phyloP scores from a whole-genome alignment of 2,113 vertebrate species.

The Nanorana parkeri region DNA sequence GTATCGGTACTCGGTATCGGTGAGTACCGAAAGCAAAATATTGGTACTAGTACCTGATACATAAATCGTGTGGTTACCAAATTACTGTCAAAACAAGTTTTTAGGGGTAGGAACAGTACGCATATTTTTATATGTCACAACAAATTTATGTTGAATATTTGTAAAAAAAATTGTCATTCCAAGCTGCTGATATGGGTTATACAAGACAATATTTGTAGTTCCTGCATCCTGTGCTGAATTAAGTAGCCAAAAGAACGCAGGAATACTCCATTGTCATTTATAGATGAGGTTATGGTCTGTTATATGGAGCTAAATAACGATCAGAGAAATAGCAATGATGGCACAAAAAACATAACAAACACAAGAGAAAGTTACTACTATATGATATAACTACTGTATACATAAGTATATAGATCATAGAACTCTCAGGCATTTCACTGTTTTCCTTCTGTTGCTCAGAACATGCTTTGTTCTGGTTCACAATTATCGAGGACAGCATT shows the following conservation, averaged over 20 bases:
- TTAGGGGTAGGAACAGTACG: too few relatives aligned
- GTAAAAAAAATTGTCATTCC: neutral
- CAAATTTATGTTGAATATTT: neutral
- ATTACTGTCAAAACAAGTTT: too few relatives aligned
- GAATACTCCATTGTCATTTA: neutral
- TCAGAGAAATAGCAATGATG: neutral
- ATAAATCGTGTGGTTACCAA: too few relatives aligned
- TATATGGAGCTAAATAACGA: neutral
- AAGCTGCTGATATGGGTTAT: too few relatives aligned
- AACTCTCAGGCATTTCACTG: constrained; percentile 3
- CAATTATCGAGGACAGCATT: constrained; percentile 54
- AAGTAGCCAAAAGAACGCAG: neutral
- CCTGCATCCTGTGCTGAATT: neutral
- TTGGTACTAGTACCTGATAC: too few relatives aligned
- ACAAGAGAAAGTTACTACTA: neutral
- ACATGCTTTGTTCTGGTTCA: constrained; percentile 43
- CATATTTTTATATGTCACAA: too few relatives aligned
- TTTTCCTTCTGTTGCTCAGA: constrained; percentile 1
- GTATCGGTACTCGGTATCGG: too few relatives aligned
- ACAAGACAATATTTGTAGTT: neutral
- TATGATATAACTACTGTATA: neutral
- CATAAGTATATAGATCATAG: neutral
- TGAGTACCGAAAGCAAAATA: too few relatives aligned
- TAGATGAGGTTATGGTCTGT: neutral
- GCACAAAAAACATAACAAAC: neutral